phyloP scores from a whole-genome alignment of 2,888 invertebrate genomes.

The Meliscaeva auricollis region DNA sequence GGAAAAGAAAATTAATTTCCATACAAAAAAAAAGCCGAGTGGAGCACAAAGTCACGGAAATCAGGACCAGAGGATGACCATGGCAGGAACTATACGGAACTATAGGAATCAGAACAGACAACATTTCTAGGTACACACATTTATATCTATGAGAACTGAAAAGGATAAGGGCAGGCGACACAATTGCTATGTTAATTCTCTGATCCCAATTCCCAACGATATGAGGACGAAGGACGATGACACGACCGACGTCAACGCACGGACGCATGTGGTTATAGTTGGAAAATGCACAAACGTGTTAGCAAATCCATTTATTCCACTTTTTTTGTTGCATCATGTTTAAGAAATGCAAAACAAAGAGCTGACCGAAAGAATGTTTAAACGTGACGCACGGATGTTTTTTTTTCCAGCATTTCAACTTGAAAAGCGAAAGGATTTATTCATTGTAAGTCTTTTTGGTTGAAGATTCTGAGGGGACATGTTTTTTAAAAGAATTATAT shows the following conservation, averaged over 20 bases:
- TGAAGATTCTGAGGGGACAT: too few relatives aligned
- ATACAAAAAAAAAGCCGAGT: neutral
- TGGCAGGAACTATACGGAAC: neutral
- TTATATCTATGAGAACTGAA: neutral
- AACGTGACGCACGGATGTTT: slow-evolving; percentile 35
- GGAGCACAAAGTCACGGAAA: neutral
- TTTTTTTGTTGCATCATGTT: slow-evolving; percentile 1
- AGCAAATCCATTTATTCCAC: slow-evolving; percentile 14
- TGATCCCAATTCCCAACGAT: slow-evolving; percentile 43
- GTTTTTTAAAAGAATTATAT: too few relatives aligned
- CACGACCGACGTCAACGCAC: neutral
- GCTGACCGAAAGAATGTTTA: slow-evolving; percentile 25
- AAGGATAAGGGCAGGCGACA: slow-evolving; percentile 11
- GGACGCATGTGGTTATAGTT: slow-evolving; percentile 31
- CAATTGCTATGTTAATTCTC: slow-evolving; percentile 70
- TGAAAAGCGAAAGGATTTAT: neutral
- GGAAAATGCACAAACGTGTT: slow-evolving; percentile 35
- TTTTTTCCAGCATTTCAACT: neutral
- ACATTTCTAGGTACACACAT: neutral
- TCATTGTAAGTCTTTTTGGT: too few relatives aligned
- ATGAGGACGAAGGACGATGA: slow-evolving; percentile 2
- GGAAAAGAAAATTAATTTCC: slow-evolving; percentile 37
- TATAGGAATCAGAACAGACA: neutral
- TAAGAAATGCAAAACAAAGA: neutral
- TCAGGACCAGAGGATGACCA: neutral